These are phyloP conservation scores for Acanthosoma haemorrhoidale DNA, from an alignment of 2,888 invertebrate species.

Conservation along the genomic window DNA sequence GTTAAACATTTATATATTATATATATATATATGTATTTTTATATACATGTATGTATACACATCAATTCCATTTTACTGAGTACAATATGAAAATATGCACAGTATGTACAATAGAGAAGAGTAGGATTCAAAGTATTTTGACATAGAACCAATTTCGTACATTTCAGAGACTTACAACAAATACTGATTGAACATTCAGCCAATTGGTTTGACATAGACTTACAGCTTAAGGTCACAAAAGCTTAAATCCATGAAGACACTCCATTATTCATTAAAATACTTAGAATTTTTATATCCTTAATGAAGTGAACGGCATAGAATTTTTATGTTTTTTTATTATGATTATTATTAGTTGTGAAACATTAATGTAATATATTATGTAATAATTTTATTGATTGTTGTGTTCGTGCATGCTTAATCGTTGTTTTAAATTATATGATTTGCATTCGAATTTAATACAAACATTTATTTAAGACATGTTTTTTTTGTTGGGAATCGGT, in stretches of 20 bases:
- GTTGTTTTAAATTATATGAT: too few species aligned
- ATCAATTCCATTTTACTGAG: constrained; percentile 21
- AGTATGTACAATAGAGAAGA: constrained; percentile 26
- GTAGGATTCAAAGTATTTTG: not conserved
- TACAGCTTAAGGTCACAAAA: not conserved
- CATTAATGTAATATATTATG: too few species aligned
- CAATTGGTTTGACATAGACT: not conserved
- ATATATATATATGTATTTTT: too few species aligned
- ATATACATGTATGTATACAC: constrained; percentile 20
- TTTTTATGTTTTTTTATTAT: too few species aligned
- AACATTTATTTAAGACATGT: too few species aligned
- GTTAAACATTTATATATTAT: not conserved
- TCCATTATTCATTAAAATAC: not conserved
- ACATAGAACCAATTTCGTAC: not conserved
- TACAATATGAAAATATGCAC: constrained; percentile 22
- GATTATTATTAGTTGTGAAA: too few species aligned
- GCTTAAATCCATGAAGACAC: not conserved
- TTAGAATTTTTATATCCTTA: not conserved
- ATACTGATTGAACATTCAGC: not conserved
- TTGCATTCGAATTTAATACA: too few species aligned
- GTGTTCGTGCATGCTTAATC: too few species aligned
- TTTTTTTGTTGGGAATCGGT: too few species aligned
- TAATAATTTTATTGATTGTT: too few species aligned
- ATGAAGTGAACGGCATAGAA: too few species aligned
- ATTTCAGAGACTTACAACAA: not conserved